phyloP scores from a whole-genome alignment of 2,888 invertebrate genomes.

The Crepidodera aurea region DNA sequence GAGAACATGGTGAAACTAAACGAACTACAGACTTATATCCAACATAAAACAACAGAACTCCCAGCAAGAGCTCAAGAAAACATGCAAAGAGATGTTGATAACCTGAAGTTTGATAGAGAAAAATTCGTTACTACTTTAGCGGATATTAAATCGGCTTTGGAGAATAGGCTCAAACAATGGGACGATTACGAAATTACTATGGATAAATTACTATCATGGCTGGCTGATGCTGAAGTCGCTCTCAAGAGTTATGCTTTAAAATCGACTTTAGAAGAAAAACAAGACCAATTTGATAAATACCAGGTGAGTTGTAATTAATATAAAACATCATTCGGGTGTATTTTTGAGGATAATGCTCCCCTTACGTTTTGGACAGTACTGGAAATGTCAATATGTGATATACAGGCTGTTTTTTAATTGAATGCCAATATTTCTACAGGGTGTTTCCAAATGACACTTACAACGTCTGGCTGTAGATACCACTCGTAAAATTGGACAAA shows the following conservation, averaged over 20 bases:
- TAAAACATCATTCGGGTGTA: neutral
- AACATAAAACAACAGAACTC: constrained; percentile 72
- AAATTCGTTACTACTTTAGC: constrained; percentile 80
- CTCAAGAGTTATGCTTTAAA: constrained; percentile 86
- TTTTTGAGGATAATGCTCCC: neutral
- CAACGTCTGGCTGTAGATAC: too few species aligned
- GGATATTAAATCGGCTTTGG: constrained; percentile 81
- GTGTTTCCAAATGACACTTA: too few species aligned
- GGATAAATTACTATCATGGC: constrained; percentile 83
- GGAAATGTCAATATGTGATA: too few species aligned
- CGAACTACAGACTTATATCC: constrained; percentile 77
- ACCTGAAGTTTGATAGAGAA: constrained; percentile 83
- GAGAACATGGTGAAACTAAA: constrained; percentile 82
- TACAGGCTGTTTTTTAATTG: too few species aligned
- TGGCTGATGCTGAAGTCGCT: constrained; percentile 84
- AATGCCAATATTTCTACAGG: too few species aligned
- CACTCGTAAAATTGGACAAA: too few species aligned
- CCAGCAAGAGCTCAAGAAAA: constrained; percentile 85
- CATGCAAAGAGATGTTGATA: constrained; percentile 81
- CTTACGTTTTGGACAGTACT: too few species aligned
- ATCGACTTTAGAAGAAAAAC: constrained; percentile 87
- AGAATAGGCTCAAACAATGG: constrained; percentile 90
- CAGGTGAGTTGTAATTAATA: constrained; percentile 69
- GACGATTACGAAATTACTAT: constrained; percentile 87
- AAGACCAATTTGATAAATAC: constrained; percentile 88